Base-by-base conservation (phyloP, 2,888 invertebrate genomes). In the Sphaerophoria rueppellii region DNA sequence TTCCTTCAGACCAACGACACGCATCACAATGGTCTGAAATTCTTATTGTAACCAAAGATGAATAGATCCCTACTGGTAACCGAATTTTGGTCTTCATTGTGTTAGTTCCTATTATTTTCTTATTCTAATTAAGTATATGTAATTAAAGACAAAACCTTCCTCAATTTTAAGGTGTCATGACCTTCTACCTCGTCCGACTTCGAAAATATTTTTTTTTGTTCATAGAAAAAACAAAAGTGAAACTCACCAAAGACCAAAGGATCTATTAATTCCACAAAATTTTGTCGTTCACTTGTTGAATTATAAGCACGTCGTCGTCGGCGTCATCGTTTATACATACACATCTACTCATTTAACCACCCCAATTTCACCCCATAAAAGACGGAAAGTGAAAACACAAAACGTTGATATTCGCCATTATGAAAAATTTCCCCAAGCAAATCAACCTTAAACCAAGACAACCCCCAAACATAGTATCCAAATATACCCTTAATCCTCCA, bases 381-480 rank as follows among this genome's bases (percentile, higher is more conserved):
- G 3, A 70, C 43, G 72, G 75, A 86, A 79, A 86, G 72, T 71
- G 75, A 76, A 86, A 79, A 54, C 69, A 72, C 50, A 43, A 1
- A 16, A 14, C 54, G 79, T 75, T 76, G 81, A 86, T 74, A 58
- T 74, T 74, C 79, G 79, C 80, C 86, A 82, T 86, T 86, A 75
- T 74, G 71, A 73, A 82, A 74, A 69, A 60, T 72, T 81, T 72
- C 82, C 77, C 82, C 72, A 63, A 58, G 65, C 65, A 71, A 57
- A 4, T 37, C 50, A 35, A 65, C 37, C 57, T 48, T 71, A 67
- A 71, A 78, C 77, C 77, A 71, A 86, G 4, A 58, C 57, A 60
- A 0, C 61, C 76, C 78, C 77, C 79, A 73, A 69, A 76, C 37
- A 58, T 24, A 2, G 24, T 24, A 24, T 24, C 24, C 24, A 58